A percentile compares a stretch with the other conserved stretches of the same genome.
phyloP scores from a whole-genome alignment of 23 tunicate genomes.

The Halocynthia aurantium region DNA sequence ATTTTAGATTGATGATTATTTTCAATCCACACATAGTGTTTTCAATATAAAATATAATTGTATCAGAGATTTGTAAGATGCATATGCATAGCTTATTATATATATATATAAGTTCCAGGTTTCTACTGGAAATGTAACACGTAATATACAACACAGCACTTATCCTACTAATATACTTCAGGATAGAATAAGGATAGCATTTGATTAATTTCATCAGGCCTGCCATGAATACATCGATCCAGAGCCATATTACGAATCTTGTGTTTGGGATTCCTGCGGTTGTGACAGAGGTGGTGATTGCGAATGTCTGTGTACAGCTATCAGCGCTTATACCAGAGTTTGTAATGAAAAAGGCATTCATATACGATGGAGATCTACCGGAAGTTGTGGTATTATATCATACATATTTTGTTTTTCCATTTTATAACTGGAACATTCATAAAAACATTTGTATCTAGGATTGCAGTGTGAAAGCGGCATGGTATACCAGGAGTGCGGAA shows the following conservation, averaged over 20 bases:
- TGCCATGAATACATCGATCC: slow-evolving; percentile 80
- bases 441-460: slow-evolving; percentile 19
- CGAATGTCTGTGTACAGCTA: slow-evolving; percentile 93
- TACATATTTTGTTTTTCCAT: slow-evolving; percentile 1
- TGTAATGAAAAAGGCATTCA: slow-evolving; percentile 76
- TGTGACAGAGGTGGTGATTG: slow-evolving; percentile 97
- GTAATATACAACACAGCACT: too few species aligned
- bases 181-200: not conserved
- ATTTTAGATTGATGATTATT: too few species aligned
- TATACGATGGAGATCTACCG: slow-evolving; percentile 85
- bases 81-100: too few species aligned
- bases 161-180: too few species aligned
- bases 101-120: too few species aligned
- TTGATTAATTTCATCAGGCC: not conserved
- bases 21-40: too few species aligned
- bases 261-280: slow-evolving; percentile 96
- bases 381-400: slow-evolving; percentile 55
- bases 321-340: slow-evolving; percentile 80
- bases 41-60: too few species aligned
- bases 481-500: slow-evolving; percentile 86
- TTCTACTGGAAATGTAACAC: too few species aligned
- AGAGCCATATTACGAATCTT: slow-evolving; percentile 74
- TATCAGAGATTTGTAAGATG: too few species aligned
- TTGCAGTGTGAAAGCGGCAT: slow-evolving; percentile 81
- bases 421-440: not conserved